phyloP scores from a whole-genome alignment of 1,140 invertebrate species.

The Drosophila suzukii region DNA sequence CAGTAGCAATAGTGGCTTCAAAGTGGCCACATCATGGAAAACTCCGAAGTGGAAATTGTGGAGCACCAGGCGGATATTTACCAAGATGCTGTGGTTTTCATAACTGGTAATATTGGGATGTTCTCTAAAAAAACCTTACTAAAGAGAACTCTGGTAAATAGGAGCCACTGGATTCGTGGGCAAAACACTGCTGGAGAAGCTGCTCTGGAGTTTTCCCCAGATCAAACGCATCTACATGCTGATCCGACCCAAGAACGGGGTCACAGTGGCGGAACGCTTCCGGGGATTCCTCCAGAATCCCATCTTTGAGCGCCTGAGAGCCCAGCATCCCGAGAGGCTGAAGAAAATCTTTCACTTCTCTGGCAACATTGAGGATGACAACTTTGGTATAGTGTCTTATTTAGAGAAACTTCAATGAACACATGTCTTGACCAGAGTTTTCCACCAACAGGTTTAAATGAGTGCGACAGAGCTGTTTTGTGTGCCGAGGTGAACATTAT shows the following conservation, averaged over 20 bases:
- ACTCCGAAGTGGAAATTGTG: slow-evolving; percentile 16
- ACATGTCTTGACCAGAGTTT: slow-evolving; percentile 10
- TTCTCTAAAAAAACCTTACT: neutral
- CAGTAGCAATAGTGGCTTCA: slow-evolving; percentile 55
- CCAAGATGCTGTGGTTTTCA: slow-evolving; percentile 71
- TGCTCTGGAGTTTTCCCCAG: slow-evolving; percentile 89
- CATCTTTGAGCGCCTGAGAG: slow-evolving; percentile 73
- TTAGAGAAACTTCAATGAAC: slow-evolving; percentile 18
- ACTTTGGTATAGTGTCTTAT: slow-evolving; percentile 61
- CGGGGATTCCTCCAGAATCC: slow-evolving; percentile 68
- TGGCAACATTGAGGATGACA: slow-evolving; percentile 83
- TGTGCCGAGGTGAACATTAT: slow-evolving; percentile 88
- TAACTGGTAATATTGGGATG: slow-evolving; percentile 62
- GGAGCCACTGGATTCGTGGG: slow-evolving; percentile 86
- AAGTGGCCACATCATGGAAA: slow-evolving; percentile 51
- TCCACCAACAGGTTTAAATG: slow-evolving; percentile 86
- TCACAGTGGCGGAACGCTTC: slow-evolving; percentile 64
- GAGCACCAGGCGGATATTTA: slow-evolving; percentile 56
- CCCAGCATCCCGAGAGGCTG: slow-evolving; percentile 71
- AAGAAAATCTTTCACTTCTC: slow-evolving; percentile 83
- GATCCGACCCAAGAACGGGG: slow-evolving; percentile 87
- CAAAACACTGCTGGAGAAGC: slow-evolving; percentile 90
- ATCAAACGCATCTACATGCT: slow-evolving; percentile 88
- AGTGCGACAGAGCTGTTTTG: slow-evolving; percentile 86
- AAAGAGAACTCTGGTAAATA: neutral